Percentiles rank a stretch among this genome's conserved stretches.
Conservation (phyloP, 2,113 vertebrate genomes). For the Odocoileus virginianus region DNA sequence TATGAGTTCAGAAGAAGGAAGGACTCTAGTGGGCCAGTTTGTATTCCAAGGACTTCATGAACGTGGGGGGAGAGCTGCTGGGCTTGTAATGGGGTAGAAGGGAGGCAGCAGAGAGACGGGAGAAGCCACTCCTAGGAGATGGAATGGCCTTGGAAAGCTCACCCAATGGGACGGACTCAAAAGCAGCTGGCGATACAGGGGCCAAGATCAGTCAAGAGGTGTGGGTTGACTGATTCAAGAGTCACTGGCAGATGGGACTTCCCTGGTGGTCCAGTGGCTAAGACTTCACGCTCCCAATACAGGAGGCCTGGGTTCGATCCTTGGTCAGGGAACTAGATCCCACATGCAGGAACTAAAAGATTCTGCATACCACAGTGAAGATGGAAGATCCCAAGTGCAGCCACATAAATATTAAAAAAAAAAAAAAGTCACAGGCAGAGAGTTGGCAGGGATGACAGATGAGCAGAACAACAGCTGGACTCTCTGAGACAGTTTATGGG, state of each 20-base stretch:
- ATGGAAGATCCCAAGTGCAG: not conserved
- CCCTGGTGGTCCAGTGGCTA: not conserved
- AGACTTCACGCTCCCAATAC: accelerated
- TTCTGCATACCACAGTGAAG: not conserved
- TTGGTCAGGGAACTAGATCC: not conserved
- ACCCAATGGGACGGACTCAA: not conserved
- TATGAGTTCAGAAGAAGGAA: not conserved
- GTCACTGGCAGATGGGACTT: not conserved
- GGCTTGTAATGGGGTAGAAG: not conserved
- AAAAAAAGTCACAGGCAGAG: not conserved
- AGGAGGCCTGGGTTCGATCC: not conserved
- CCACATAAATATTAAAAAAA: not conserved
- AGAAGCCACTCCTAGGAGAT: not conserved
- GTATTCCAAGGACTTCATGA: not conserved
- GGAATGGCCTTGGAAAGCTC: not conserved
- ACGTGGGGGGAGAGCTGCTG: not conserved
- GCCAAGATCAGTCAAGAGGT: not conserved
- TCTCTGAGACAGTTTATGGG: not conserved
- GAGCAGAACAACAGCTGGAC: not conserved
- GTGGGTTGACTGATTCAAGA: not conserved
- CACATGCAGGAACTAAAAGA: not conserved
- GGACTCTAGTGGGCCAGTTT: not conserved
- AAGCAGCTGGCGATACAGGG: not conserved
- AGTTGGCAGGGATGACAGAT: not conserved
- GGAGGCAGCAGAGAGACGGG: not conserved